Evolutionary conservation across 2,797 vertebrate species (phyloP).

Genomic region (Cuniculus paca): DNA sequence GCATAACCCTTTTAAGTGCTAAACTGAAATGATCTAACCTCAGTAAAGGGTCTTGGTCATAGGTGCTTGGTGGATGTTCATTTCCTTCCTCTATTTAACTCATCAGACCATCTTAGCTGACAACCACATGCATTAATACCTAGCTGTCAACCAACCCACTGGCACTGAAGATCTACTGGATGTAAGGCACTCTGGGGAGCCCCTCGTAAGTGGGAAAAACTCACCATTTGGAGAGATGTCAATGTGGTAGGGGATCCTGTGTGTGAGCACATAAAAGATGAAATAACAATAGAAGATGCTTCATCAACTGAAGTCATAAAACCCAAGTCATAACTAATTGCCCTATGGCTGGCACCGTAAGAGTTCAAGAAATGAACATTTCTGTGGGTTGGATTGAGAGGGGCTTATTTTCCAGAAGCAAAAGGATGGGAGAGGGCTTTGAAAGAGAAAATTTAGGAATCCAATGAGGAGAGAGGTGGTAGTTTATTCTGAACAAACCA

Average conservation of each 20-base stretch:
- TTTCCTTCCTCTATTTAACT: not conserved
- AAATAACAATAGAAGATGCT: not conserved
- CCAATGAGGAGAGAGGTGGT: not conserved
- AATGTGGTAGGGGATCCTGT: not conserved
- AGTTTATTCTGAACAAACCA: not conserved
- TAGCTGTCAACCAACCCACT: not conserved
- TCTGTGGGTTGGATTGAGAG: not conserved
- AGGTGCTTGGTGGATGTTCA: not conserved
- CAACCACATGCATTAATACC: not conserved
- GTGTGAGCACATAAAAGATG: not conserved
- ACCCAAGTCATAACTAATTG: not conserved
- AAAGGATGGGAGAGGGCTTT: not conserved
- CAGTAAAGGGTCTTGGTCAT: not conserved
- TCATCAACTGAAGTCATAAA: not conserved
- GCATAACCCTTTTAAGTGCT: not conserved
- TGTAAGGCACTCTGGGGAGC: too few species aligned
- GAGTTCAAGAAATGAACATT: not conserved
- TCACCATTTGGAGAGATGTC: not conserved
- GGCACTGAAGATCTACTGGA: not conserved
- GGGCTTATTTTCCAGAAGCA: not conserved
- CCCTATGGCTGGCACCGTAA: not conserved
- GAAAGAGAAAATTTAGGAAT: not conserved
- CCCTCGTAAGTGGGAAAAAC: too few species aligned
- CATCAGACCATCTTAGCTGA: not conserved
- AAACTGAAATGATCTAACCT: not conserved